A percentile compares a stretch with the other conserved stretches of the same genome.
These are phyloP conservation scores for Scleropages formosus DNA, from an alignment of 2,797 vertebrate species.

Conservation along the genomic window DNA sequence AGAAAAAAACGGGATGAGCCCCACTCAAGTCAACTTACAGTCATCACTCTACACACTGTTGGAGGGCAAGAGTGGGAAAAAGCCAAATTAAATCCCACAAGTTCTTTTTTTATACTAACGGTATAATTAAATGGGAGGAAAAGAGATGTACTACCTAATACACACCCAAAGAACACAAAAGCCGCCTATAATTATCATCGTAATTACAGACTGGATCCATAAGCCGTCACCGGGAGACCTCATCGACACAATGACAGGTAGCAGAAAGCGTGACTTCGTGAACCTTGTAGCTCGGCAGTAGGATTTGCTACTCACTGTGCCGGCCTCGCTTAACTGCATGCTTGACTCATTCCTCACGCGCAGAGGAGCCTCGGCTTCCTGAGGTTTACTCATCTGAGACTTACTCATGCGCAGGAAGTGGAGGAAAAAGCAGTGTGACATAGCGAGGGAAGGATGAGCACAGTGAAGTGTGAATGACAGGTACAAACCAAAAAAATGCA, in stretches of 20 bases:
- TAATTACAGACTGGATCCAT: constrained; percentile 9
- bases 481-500: constrained; percentile 22
- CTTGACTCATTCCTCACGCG: constrained; percentile 35
- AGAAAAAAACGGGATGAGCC: constrained; percentile 23
- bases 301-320: constrained; percentile 43
- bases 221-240: constrained; percentile 2
- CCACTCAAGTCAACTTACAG: neutral
- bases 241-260: neutral
- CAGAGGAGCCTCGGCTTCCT: constrained; percentile 37
- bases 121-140: constrained; percentile 29
- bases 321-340: constrained; percentile 23
- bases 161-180: neutral
- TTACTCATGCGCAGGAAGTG: constrained; percentile 7
- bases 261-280: neutral
- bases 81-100: neutral
- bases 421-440: neutral
- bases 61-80: neutral
- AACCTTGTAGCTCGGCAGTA: constrained; percentile 9
- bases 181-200: neutral
- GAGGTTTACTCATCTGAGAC: constrained; percentile 21
- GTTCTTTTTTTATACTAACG: constrained; percentile 29
- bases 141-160: neutral
- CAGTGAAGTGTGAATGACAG: constrained; percentile 8
- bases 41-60: neutral
- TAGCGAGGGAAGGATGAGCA: neutral